Base-by-base conservation (phyloP, 2,797 vertebrate genomes). In the Liparis tanakae region DNA sequence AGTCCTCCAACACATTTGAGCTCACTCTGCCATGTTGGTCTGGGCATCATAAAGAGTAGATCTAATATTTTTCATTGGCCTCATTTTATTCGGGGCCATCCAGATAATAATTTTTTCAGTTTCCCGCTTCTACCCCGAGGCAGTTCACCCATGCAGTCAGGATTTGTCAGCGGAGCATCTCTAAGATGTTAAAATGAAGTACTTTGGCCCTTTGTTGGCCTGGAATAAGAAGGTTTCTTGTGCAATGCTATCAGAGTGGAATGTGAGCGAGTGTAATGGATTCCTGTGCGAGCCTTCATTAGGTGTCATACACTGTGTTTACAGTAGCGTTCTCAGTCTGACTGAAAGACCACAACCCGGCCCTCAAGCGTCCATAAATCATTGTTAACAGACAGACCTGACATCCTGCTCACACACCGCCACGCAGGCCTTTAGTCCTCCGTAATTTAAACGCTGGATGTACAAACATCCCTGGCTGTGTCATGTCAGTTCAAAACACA, bases 301-400 rank as follows among this genome's bases (percentile, higher is more conserved):
- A 86, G 78, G 64, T 88, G 86, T 88, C 86, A 77, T 73, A 72
- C 72, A 57, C 73, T 72, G 82, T 93, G 91, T 92, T 92, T 92
- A 94, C 92, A 91, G 93, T 92, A 91, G 87, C 86, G 2, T 62
- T 84, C 75, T 76, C 68, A 67, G 85, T 85, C 85, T 67, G 84
- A 83, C 86, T 87, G 81, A 80, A 85, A 90, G 89, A 90, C 85
- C 75, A 34, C 79, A 79, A 79, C 57, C 83, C 20, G 53, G 13
- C 85, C 87, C 87, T 82, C 77, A n/a, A 84, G 91, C 85, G 59
- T 76, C 82, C 92, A 94, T 94, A 92, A 94, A 94, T 94, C 92
- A 93, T 90, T 79, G 86, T 94, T 91, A 94, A 93, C 91, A 92
- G 92, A 92, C 86, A 83, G 84, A 74, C 60, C 58, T 89, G 91